Conservation (phyloP, 2,113 vertebrate genomes). For the Pterocles gutturalis region DNA sequence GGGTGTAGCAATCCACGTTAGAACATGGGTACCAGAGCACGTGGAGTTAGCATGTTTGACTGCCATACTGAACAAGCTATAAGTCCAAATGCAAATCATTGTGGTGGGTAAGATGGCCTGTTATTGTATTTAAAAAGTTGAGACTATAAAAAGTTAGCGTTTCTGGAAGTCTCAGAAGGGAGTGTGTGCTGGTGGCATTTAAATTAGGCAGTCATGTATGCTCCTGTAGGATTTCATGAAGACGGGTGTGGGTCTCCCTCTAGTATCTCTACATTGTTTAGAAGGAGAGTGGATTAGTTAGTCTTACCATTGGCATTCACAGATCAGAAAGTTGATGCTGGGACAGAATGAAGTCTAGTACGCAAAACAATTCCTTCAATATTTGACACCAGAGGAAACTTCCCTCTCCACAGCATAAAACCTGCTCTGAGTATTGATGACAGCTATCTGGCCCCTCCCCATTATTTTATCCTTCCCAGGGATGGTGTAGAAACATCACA, state of each 20-base stretch:
- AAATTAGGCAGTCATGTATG: accelerated
- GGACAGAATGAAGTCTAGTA: neutral
- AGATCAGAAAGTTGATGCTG: accelerated
- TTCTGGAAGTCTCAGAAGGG: neutral
- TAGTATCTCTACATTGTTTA: neutral
- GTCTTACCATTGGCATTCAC: accelerated
- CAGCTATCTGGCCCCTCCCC: neutral
- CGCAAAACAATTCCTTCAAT: neutral
- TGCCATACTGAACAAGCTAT: neutral
- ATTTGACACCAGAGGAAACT: neutral
- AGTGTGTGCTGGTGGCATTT: neutral
- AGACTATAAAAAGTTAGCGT: neutral
- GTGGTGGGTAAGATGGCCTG: neutral
- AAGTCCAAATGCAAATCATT: neutral
- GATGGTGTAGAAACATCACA: neutral
- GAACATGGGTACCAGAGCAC: neutral
- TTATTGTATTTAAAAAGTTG: neutral
- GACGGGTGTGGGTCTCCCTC: neutral
- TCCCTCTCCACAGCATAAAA: neutral
- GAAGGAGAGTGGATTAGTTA: neutral
- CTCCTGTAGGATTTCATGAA: neutral
- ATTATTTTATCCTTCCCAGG: neutral
- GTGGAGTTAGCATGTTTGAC: neutral
- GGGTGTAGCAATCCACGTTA: neutral
- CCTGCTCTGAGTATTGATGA: neutral